A percentile compares a stretch with the other conserved stretches of the same genome.
These are phyloP conservation scores for Sebastes kiyomatsui DNA, from an alignment of 2,797 vertebrate genomes.

Conservation along the genomic window DNA sequence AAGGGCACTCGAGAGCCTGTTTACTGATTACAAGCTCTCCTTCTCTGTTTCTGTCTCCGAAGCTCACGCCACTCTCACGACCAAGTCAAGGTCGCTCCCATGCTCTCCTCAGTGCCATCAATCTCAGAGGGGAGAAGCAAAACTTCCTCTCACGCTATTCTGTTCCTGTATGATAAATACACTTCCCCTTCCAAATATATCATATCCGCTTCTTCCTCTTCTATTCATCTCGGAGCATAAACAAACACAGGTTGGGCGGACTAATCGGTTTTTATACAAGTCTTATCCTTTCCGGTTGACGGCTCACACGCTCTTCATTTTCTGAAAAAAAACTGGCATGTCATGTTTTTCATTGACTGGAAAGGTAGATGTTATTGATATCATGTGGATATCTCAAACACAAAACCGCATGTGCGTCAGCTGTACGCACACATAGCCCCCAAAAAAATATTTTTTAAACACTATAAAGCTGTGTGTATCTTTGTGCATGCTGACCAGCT, in stretches of 20 bases:
- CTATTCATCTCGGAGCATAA: constrained; percentile 41
- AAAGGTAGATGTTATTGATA: constrained; percentile 7
- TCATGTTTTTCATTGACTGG: constrained; percentile 5
- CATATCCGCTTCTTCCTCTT: constrained; percentile 50
- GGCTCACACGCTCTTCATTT: constrained; percentile 20
- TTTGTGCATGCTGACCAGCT: constrained; percentile 11
- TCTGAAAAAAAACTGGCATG: constrained; percentile 1
- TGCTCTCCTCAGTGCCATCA: constrained; percentile 54
- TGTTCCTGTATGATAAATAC: constrained; percentile 57
- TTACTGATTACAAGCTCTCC: constrained; percentile 54
- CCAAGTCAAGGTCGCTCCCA: constrained; percentile 67
- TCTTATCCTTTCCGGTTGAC: constrained; percentile 31
- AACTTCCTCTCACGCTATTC: constrained; percentile 63
- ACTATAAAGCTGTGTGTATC: background rate
- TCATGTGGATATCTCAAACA: background rate
- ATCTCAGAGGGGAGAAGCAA: constrained; percentile 36
- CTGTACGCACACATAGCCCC: background rate
- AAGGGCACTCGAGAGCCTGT: constrained; percentile 50
- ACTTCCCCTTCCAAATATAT: constrained; percentile 38
- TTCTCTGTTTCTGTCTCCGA: constrained; percentile 2
- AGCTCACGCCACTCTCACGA: constrained; percentile 43
- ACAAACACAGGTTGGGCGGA: constrained; percentile 67
- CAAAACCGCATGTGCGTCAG: background rate
- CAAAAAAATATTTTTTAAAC: background rate
- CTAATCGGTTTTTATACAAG: constrained; percentile 46